phyloP scores from a whole-genome alignment of 1,140 invertebrate species.

The Drosophila mayri region DNA sequence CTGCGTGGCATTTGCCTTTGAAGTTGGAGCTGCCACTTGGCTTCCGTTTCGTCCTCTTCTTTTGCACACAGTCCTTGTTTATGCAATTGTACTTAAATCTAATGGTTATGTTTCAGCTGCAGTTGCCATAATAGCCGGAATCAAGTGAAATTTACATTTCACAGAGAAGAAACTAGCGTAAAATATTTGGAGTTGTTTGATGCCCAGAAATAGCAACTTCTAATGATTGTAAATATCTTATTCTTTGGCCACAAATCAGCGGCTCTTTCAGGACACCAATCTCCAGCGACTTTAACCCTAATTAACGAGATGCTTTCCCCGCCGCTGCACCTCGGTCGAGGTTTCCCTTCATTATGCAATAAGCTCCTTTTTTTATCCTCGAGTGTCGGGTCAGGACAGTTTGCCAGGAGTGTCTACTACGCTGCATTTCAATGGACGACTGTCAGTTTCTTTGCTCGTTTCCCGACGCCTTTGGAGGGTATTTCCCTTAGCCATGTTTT shows the following conservation, averaged over 20 bases:
- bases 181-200: not conserved
- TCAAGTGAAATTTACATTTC: slow-evolving; percentile 54
- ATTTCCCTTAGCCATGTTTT: slow-evolving; percentile 49
- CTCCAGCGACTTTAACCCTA: slow-evolving; percentile 59
- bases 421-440: slow-evolving; percentile 51
- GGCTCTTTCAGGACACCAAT: slow-evolving; percentile 20
- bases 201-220: not conserved
- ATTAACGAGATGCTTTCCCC: slow-evolving; percentile 59
- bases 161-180: too few relatives aligned
- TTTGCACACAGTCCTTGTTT: slow-evolving; percentile 51
- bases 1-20: slow-evolving; percentile 73
- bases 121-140: slow-evolving; percentile 46
- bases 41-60: slow-evolving; percentile 34
- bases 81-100: slow-evolving; percentile 80
- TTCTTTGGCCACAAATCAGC: slow-evolving; percentile 24
- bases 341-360: slow-evolving; percentile 53
- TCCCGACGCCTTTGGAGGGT: slow-evolving; percentile 20
- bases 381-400: slow-evolving; percentile 33
- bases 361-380: slow-evolving; percentile 27
- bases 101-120: slow-evolving; percentile 69
- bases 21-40: slow-evolving; percentile 64
- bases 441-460: slow-evolving; percentile 15
- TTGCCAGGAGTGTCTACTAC: slow-evolving; percentile 25
- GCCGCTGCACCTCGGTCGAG: slow-evolving; percentile 35
- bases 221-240: not conserved